Conservation (phyloP, 2,888 invertebrate genomes). For the Acanthosepion lycidas region DNA sequence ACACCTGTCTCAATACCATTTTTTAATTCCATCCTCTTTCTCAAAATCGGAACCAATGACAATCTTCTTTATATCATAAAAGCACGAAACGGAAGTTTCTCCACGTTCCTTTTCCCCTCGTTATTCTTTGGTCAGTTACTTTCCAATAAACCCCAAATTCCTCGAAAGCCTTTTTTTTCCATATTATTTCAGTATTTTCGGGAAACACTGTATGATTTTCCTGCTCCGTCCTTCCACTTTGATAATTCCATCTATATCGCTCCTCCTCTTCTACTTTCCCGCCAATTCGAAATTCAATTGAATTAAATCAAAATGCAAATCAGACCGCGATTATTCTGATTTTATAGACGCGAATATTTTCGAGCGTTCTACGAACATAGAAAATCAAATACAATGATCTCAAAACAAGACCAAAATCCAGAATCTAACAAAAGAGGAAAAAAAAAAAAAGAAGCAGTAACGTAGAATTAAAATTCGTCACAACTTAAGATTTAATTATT, state of each 20-base stretch:
- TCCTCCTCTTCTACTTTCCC: neutral
- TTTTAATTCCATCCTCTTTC: too few species aligned
- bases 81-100: too few species aligned
- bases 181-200: neutral
- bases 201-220: neutral
- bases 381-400: neutral
- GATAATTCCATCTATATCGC: neutral
- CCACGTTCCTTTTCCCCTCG: too few species aligned
- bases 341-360: neutral
- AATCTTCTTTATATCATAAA: too few species aligned
- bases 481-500: conserved; percentile 10
- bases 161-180: too few species aligned
- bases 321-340: neutral
- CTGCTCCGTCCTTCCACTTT: neutral
- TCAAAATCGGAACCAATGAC: too few species aligned
- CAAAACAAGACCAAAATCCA: neutral
- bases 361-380: neutral
- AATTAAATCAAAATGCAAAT: conserved; percentile 33
- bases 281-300: neutral
- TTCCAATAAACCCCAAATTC: too few species aligned
- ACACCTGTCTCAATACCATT: too few species aligned
- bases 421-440: neutral
- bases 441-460: neutral
- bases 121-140: too few species aligned
- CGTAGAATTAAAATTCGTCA: neutral